Base-by-base conservation (phyloP, 2,797 vertebrate species). In the Gorsachius magnificus region DNA sequence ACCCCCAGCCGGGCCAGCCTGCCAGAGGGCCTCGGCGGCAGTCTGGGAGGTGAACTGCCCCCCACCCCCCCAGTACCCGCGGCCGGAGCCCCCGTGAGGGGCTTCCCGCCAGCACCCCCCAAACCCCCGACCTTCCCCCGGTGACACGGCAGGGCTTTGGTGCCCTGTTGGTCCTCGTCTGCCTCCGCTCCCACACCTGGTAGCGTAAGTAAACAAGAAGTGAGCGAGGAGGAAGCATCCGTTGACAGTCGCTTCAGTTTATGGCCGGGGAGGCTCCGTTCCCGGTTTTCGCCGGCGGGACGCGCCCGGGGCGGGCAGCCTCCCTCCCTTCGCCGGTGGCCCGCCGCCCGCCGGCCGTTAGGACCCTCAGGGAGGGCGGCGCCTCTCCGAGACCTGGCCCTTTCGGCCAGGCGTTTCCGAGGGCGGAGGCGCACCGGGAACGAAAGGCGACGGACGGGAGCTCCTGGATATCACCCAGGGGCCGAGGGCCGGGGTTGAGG, bases 11-110 rank as follows among this genome's bases (percentile, higher is more conserved):
- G 26, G 38, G 12, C 16, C 54, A 20, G 20, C 7, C 36, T 6
- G 1, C 4, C 4, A 16, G 48, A 45, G 78, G 28, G 13, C 41
- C 28, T 12, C 0, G 3, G 9, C 3, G 11, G 8, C 35, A 35
- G 36, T 3, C 25, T 4, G 33, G 22, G 11, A 10, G 14, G 1
- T 1, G 5, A 63, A 18, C 43, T 6, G 17, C 20, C 36, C 41
- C 41, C 38, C 12, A 5, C 38, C 5, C 41, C 41, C 24, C 10
- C 5, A 17, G 6, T 3, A 33, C 28, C 51, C 9, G 4, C 0
- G 35, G 46, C 10, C 5, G 1, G 13, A 43, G 22, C 13, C 20
- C 29, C 35, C 7, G 35, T 5, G 41, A 43, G 53, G 6, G 7
- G 28, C 24, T 11, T 46, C 14, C 50, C 3, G 1, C 31, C 53